These are phyloP conservation scores for Odontocolon sp. DNA, from an alignment of 2,888 invertebrate species.

Conservation along the genomic window DNA sequence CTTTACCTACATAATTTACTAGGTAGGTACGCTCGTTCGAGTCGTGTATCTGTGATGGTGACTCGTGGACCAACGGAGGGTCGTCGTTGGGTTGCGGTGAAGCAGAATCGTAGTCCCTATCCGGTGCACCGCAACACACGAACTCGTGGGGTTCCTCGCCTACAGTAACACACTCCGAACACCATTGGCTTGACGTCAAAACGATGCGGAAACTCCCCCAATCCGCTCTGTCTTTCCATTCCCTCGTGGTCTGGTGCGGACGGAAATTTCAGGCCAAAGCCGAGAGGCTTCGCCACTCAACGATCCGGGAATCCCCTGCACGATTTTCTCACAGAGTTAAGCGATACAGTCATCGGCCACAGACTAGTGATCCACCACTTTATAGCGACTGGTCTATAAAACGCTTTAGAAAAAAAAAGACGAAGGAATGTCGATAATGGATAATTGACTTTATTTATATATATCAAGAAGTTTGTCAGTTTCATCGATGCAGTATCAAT, in stretches of 20 bases:
- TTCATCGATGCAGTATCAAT: too few species aligned
- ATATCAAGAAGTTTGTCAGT: too few species aligned
- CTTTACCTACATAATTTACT: constrained; percentile 68
- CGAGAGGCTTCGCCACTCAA: constrained; percentile 44
- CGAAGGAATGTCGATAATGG: too few species aligned
- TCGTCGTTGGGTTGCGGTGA: too few species aligned
- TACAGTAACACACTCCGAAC: constrained; percentile 13
- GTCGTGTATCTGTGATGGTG: not conserved
- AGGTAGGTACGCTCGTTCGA: constrained; percentile 46
- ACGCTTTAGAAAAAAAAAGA: too few species aligned
- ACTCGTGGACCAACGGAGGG: constrained; percentile 26
- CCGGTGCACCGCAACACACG: constrained; percentile 6
- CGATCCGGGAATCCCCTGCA: constrained; percentile 26
- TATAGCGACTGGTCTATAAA: too few species aligned
- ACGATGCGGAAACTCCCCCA: constrained; percentile 40
- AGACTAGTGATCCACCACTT: too few species aligned
- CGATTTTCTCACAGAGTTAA: too few species aligned
- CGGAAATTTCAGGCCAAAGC: constrained; percentile 33
- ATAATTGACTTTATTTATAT: too few species aligned
- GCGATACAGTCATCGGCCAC: too few species aligned
- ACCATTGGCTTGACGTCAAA: constrained; percentile 54
- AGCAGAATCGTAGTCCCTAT: constrained; percentile 26
- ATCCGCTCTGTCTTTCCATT: constrained; percentile 4
- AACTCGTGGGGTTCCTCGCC: not conserved
- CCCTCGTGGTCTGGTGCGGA: constrained; percentile 24